Base-by-base conservation (phyloP, 2,113 vertebrate species). In the Seriola dumerili region DNA sequence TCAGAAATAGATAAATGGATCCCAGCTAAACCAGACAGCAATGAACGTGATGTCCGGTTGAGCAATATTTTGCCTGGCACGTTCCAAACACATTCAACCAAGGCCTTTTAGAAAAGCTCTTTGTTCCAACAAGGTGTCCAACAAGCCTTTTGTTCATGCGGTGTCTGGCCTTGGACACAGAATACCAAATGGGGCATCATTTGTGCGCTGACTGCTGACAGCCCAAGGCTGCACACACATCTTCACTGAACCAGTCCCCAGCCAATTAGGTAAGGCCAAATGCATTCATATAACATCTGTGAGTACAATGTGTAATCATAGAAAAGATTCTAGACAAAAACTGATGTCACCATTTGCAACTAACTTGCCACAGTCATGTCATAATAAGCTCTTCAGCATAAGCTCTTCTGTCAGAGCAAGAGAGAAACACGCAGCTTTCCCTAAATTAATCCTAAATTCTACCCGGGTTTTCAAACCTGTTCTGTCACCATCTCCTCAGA, bases 51-150 rank as follows among this genome's bases (percentile, higher is more conserved):
- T 79, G 91, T 91, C 89, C 85, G 83, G 82, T 87, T 74, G 85
- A 83, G 88, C 54, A 83, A 87, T 86, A 91, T 81, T 84, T 76
- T 57, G 81, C 74, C 14, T 59, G 29, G 76, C 84, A 87, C 66
- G 6, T 78, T 74, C 59, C 69, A 76, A 72, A 76, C 76, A 29
- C 68, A 34, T 74, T 58, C 71, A 82, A 83, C 78, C 40, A 50
- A 83, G 66, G 85, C 76, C 48, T 86, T 71, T 71, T 44, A 85
- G 78, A 80, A 78, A 78, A 70, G 66, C 62, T 83, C 81, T 95
- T 93, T 94, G 91, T 94, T 92, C 88, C 86, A 85, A 86, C 72
- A 87, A 93, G 91, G 91, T 91, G 91, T 91, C 88, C 78, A 85
- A 81, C 89, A 70, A 62, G 86, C 78, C 83, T 88, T 94, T 93